Evolutionary conservation across 2,888 invertebrate genomes (phyloP).

Genomic region (Caenorhabditis uteleia): DNA sequence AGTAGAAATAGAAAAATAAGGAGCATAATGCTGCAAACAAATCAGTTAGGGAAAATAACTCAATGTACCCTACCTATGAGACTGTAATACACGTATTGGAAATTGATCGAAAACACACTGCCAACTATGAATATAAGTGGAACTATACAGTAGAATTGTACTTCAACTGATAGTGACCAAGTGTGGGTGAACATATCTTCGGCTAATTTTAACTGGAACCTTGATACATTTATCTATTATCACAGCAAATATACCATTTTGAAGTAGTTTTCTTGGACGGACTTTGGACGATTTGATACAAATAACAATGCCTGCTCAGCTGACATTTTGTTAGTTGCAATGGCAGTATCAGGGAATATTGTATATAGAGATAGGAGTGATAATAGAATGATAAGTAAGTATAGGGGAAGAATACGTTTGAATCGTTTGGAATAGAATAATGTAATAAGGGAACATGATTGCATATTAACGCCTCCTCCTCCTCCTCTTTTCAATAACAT

Average conservation of each 20-base stretch:
- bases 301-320: constrained; percentile 15
- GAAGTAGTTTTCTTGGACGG: constrained; percentile 20
- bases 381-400: constrained; percentile 12
- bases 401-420: constrained; percentile 26
- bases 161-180: constrained; percentile 28
- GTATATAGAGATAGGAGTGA: constrained; percentile 13
- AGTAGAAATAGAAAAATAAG: neutral
- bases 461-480: too few species aligned
- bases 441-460: constrained; percentile 2
- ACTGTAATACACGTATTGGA: constrained; percentile 6
- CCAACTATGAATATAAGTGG: constrained; percentile 15
- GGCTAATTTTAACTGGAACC: constrained; percentile 10
- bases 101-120: neutral
- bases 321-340: constrained; percentile 18
- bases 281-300: constrained; percentile 14
- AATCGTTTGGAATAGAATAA: constrained; percentile 22
- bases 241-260: constrained; percentile 13
- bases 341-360: constrained; percentile 24
- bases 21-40: constrained; percentile 6
- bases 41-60: too few species aligned
- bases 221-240: neutral
- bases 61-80: constrained; percentile 1
- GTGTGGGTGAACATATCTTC: constrained; percentile 25
- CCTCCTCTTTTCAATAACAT: constrained; percentile 7
- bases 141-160: constrained; percentile 25